phyloP scores from a whole-genome alignment of 2,797 vertebrate species.

The Garrulus glandarius region DNA sequence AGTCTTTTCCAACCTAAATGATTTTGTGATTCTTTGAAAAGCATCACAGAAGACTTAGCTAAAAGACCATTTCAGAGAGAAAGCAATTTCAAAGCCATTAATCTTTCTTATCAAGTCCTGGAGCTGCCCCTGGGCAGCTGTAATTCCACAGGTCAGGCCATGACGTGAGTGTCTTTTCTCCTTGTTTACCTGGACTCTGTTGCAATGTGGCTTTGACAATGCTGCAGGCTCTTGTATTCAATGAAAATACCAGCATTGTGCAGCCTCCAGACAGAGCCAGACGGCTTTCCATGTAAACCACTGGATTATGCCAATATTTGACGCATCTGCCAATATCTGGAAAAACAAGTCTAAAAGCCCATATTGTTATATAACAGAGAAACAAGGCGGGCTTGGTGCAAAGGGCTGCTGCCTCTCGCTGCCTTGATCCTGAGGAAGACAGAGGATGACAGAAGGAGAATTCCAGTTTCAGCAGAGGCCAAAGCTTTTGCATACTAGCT shows the following conservation, averaged over 20 bases:
- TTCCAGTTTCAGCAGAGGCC: neutral
- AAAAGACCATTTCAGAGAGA: neutral
- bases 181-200: constrained; percentile 5
- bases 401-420: neutral
- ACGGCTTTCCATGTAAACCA: constrained; percentile 20
- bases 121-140: neutral
- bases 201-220: neutral
- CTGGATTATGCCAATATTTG: constrained; percentile 63
- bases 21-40: neutral
- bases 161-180: neutral
- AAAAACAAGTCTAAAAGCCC: constrained; percentile 58
- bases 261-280: constrained; percentile 43
- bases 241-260: constrained; percentile 12
- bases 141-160: neutral
- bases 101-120: neutral
- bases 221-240: neutral
- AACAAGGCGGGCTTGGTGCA: neutral
- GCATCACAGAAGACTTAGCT: neutral
- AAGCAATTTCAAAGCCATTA: neutral
- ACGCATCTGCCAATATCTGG: constrained; percentile 53
- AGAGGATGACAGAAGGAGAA: neutral
- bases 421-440: neutral
- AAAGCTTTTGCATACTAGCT: neutral
- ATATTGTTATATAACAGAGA: constrained; percentile 38
- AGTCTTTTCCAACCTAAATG: neutral